Conservation (phyloP, 1,140 invertebrate species). For the Caenorhabditis elegans region DNA sequence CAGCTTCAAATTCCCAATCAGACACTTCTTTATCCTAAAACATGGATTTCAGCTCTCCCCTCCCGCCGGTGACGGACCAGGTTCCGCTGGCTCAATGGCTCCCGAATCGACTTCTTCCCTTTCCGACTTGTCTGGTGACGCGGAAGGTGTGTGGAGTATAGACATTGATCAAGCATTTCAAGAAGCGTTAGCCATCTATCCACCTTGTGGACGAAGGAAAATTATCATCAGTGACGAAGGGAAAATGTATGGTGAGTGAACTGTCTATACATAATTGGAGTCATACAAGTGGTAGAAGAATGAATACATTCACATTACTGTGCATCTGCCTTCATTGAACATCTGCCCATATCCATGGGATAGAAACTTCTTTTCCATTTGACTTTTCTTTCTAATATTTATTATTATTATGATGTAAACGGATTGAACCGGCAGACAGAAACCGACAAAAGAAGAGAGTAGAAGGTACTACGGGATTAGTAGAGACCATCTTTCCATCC, state of each 20-base stretch:
- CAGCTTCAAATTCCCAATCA: neutral
- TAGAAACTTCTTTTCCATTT: neutral
- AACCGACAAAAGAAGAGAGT: conserved; percentile 33
- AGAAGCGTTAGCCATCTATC: conserved; percentile 98
- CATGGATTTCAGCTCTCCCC: conserved; percentile 35
- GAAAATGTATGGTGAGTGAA: conserved; percentile 98
- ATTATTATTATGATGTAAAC: conserved; percentile 28
- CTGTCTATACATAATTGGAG: conserved; percentile 29
- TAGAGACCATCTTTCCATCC: neutral
- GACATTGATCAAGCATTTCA: conserved; percentile 98
- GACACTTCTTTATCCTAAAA: neutral
- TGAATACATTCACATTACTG: neutral
- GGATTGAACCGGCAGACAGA: conserved; percentile 1
- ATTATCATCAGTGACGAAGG: conserved; percentile 99
- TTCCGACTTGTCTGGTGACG: conserved; percentile 80
- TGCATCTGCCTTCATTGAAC: neutral
- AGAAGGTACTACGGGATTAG: conserved; percentile 17
- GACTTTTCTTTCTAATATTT: neutral
- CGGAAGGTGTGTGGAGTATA: conserved; percentile 98
- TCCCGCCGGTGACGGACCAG: conserved; percentile 21
- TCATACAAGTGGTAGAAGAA: too few relatives aligned
- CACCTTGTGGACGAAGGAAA: conserved; percentile 95
- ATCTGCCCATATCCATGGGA: neutral
- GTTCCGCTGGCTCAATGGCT: neutral
- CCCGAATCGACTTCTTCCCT: conserved; percentile 38